These are phyloP conservation scores for Cliona cf. orientalis DNA, from an alignment of 37 sponge, comb jelly and placozoan genomes.

Conservation along the genomic window DNA sequence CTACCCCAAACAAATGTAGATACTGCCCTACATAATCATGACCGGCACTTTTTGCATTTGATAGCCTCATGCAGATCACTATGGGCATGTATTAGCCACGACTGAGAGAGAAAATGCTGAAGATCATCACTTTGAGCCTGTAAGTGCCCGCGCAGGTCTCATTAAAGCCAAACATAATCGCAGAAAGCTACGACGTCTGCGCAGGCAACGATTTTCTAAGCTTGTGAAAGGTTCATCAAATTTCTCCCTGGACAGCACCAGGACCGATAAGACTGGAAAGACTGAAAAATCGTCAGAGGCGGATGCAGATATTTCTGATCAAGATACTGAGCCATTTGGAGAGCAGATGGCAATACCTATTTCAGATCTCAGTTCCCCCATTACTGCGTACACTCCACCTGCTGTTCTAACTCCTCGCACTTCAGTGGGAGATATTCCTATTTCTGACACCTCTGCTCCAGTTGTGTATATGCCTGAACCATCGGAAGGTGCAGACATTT, in stretches of 20 bases:
- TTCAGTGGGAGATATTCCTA: too few relatives aligned
- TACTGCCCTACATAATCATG: background rate
- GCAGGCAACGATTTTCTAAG: background rate
- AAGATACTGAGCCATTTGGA: constrained; percentile 12
- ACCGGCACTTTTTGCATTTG: background rate
- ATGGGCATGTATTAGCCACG: constrained; percentile 20
- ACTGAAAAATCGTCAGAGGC: background rate
- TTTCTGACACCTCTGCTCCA: too few relatives aligned
- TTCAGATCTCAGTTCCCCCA: too few relatives aligned
- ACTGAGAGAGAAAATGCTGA: constrained; percentile 23
- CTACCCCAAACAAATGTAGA: background rate
- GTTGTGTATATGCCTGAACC: too few relatives aligned
- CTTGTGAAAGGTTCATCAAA: constrained; percentile 1
- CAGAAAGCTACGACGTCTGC: background rate
- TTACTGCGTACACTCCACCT: too few relatives aligned
- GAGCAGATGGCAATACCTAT: background rate
- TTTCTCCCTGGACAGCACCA: background rate
- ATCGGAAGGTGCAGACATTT: too few relatives aligned
- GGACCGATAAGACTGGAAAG: background rate
- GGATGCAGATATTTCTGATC: background rate
- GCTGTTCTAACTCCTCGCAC: too few relatives aligned
- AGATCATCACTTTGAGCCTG: constrained; percentile 61
- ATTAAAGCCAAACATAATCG: background rate
- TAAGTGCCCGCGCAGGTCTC: constrained; percentile 8
- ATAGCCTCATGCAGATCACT: constrained; percentile 64